Evolutionary conservation across 1,140 invertebrate species (phyloP), one percentile per base, ranked within the genome.

Genomic region (Sitophilus oryzae): DNA sequence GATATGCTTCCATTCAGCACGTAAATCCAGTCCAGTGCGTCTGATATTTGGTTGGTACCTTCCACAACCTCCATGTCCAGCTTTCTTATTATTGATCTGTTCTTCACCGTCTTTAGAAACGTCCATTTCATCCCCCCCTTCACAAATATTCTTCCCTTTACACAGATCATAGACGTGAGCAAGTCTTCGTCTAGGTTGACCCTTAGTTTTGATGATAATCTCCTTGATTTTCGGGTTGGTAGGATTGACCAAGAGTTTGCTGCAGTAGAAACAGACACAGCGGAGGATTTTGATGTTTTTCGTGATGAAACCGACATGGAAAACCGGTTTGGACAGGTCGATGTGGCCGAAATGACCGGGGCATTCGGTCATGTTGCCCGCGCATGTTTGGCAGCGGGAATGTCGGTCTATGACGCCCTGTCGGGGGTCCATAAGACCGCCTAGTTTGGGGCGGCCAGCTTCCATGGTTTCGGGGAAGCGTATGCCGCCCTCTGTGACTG

Each of bases 311-410:
- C 95, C 96, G 70, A 96, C 86, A 71, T 99, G 95, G 74, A 94
- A 99, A 1, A 99, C 96, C 18, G 97, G 97, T 74, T 99, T 99
- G 0, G 95, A 89, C 43, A 99, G 76, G 72, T 98, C 94, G 59
- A 99, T 90, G 71, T 99, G 97, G n/a, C 95, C 97, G 79, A 99
- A 99, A 74, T 99, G 97, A 0, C 97, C 97, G 14, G 96, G 94
- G 74, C 97, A 99, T 73, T 98, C 94, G 2, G 89, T 89, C 90
- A 97, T 94, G 65, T 94, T 96, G 19, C 88, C 96, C 43, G 95
- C 95, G 75, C 97, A 99, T 0, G 96, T 99, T 71, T 96, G 93
- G 73, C 96, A 99, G 37, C 93, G 77, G 15, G 90, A 91, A 59
- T 82, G 85, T 60, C 94, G 80, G 68, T 99, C 96, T 18, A 98